Evolutionary conservation across 1,140 invertebrate genomes (phyloP).

Genomic region (Lepidurus couesii): DNA sequence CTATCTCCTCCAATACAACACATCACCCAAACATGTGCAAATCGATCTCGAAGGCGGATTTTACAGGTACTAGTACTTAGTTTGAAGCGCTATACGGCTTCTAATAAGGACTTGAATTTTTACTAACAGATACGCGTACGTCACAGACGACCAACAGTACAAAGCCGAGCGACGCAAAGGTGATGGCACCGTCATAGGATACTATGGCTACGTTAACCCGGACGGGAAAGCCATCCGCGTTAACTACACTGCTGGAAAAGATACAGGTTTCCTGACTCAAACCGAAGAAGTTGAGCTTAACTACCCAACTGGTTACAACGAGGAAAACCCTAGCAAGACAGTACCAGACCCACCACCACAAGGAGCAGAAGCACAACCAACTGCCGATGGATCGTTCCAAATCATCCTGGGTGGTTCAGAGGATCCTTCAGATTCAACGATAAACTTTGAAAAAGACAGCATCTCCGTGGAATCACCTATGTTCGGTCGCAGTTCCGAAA

Average conservation of each 20-base stretch:
- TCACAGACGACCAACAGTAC: conserved; percentile 28
- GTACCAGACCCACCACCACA: neutral
- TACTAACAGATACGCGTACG: conserved; percentile 28
- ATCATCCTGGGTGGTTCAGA: neutral
- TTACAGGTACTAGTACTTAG: neutral
- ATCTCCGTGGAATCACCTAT: neutral
- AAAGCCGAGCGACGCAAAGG: conserved; percentile 25
- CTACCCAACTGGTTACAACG: conserved; percentile 25
- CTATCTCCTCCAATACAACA: neutral
- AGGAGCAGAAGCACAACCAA: neutral
- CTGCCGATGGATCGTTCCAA: neutral
- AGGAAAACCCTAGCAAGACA: neutral
- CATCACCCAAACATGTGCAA: neutral
- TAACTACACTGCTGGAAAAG: conserved; percentile 27
- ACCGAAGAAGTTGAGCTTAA: conserved; percentile 28
- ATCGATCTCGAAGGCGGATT: neutral
- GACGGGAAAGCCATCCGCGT: conserved; percentile 32
- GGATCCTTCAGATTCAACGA: neutral
- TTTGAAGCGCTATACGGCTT: neutral
- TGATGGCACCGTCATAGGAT: conserved; percentile 31
- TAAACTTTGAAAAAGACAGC: neutral
- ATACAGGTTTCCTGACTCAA: conserved; percentile 23
- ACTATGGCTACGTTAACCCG: conserved; percentile 32
- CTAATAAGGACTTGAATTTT: neutral
- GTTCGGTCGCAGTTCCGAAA: neutral